phyloP scores from a whole-genome alignment of 1,140 invertebrate genomes.

The Ditylenchus dipsaci region DNA sequence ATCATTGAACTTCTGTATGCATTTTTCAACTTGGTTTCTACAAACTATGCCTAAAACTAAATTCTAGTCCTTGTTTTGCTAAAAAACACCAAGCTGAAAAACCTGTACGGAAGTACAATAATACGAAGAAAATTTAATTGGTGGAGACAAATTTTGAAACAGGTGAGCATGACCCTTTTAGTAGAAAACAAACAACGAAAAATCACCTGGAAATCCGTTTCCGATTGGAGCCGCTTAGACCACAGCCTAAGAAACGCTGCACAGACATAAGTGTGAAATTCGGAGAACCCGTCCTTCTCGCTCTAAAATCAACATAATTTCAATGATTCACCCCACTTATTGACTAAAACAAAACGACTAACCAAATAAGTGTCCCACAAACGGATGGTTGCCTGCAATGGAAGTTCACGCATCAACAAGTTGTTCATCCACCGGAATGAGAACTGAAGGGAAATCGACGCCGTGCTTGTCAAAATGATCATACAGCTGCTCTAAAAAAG shows the following conservation, averaged over 20 bases:
- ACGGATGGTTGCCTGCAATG: slow-evolving; percentile 87
- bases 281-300: slow-evolving; percentile 87
- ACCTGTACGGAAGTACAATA: no score
- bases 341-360: slow-evolving; percentile 6
- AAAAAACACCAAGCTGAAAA: no score
- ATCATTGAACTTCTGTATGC: no score
- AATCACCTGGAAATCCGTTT: slow-evolving; percentile 94
- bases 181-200: no score
- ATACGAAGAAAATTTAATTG: no score
- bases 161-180: no score
- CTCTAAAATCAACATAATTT: slow-evolving; percentile 60
- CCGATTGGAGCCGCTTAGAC: slow-evolving; percentile 78
- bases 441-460: slow-evolving; percentile 96
- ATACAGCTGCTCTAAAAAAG: slow-evolving; percentile 25
- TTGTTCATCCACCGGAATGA: slow-evolving; percentile 99
- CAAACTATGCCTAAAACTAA: no score
- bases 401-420: slow-evolving; percentile 89
- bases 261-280: slow-evolving; percentile 96
- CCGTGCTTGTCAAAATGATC: slow-evolving; percentile 80
- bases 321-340: no score
- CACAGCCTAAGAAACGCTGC: slow-evolving; percentile 93
- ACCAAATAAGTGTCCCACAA: slow-evolving; percentile 98
- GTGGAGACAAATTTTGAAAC: no score
- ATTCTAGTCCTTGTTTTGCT: no score
- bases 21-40: no score